Evolutionary conservation across 2,113 vertebrate species (phyloP), one percentile per base, ranked within the genome.

Genomic region (Platysternon megacephalum): DNA sequence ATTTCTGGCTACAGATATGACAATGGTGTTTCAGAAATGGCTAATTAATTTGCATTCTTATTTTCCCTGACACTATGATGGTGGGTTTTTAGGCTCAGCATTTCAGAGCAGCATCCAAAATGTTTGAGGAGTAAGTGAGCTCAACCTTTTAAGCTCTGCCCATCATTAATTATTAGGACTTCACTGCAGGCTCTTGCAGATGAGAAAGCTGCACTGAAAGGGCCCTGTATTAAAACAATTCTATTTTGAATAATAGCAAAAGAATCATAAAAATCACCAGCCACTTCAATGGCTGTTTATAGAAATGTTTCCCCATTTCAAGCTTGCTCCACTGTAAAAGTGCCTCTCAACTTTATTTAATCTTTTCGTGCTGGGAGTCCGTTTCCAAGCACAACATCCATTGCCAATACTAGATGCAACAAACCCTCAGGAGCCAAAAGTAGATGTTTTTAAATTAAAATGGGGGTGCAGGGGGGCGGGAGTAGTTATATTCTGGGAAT

Each of bases 101-200:
- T 91, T 92, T 89, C 87, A 90, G 79, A 95, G 87, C 93, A 93
- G 35, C 72, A 8, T 92, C 84, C 2, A 3, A 35, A 90, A n/a
- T 86, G 86, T 89, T 92, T 21, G 55, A 94, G 95, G 89, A 87
- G 78, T 42, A 76, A 90, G 84, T 80, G 58, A 85, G 26, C 17
- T 82, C 48, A 93, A 87, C 95, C 49, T 97, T 96, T 97, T 92
- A 19, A 95, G 95, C 82, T 95, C 89, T 80, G 79, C 74, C 80
- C 49, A 1, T 95, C 0, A 0, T 83, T 96, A 95, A 94, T 84
- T 72, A 72, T 72, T 46, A 32, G 44, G 91, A 35, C 39, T 91
- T 96, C 53, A 68, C 91, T 92, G 72, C 82, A 85, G 91, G 86
- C 90, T 79, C 56, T 19, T 0, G 0, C 84, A 94, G 58, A 87